Percentiles rank a stretch among this genome's conserved stretches.
Conservation (phyloP, 2,113 vertebrate genomes). For the Lepus americanus region DNA sequence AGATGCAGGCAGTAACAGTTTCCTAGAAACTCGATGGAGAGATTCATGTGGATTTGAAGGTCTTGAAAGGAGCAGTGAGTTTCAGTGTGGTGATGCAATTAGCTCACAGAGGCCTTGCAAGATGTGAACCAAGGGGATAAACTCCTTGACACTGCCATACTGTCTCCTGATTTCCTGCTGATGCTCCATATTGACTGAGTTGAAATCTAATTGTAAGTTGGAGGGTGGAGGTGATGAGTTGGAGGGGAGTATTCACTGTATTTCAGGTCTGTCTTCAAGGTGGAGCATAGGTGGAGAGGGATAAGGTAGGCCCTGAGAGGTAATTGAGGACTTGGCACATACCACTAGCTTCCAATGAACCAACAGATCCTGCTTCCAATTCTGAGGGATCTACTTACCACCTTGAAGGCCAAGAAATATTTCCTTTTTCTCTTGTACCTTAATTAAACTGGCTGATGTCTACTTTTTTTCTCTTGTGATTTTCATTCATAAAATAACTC, state of each 20-base stretch:
- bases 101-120: background rate
- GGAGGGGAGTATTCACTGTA: background rate
- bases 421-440: background rate
- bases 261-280: background rate
- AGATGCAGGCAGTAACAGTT: background rate
- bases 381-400: background rate
- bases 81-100: background rate
- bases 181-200: background rate
- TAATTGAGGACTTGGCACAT: background rate
- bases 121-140: background rate
- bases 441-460: constrained; percentile 5
- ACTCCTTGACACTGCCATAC: background rate
- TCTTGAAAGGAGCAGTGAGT: background rate
- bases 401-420: background rate
- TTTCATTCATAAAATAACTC: constrained; percentile 15
- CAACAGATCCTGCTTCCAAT: background rate
- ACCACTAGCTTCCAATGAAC: background rate
- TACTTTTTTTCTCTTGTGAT: background rate
- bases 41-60: background rate
- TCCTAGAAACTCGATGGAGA: background rate
- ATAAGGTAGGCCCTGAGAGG: background rate
- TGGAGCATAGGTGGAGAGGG: background rate
- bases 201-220: constrained; percentile 11
- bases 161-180: background rate
- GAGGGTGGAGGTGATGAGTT: background rate